Evolutionary conservation across 2,888 invertebrate species (phyloP).

Genomic region (Cyaniris semiargus): DNA sequence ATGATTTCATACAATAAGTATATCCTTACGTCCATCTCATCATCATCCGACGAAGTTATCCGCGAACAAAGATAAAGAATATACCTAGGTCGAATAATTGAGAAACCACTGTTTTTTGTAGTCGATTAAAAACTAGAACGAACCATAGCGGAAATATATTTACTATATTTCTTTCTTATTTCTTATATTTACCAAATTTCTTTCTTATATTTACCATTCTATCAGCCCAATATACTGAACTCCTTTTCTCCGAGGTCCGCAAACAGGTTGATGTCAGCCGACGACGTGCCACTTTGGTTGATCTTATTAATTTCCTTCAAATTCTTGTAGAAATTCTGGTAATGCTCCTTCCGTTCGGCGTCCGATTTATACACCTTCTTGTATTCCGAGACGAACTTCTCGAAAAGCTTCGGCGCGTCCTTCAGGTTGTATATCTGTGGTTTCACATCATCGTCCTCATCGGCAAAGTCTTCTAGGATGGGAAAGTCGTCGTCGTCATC

Average conservation of each 20-base stretch:
- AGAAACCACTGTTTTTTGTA: too few species aligned
- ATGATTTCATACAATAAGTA: too few species aligned
- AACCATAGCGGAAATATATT: background rate
- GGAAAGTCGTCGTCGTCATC: slow-evolving; percentile 37
- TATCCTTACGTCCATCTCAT: too few species aligned
- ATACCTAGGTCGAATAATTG: too few species aligned
- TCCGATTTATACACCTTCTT: slow-evolving; percentile 54
- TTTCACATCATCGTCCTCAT: slow-evolving; percentile 40
- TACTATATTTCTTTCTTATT: slow-evolving; percentile 45
- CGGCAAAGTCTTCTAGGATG: slow-evolving; percentile 32
- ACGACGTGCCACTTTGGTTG: slow-evolving; percentile 48
- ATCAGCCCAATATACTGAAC: slow-evolving; percentile 37
- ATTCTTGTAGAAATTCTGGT: slow-evolving; percentile 52
- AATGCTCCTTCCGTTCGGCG: slow-evolving; percentile 52
- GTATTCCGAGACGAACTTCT: slow-evolving; percentile 52
- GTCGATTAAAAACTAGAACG: too few species aligned
- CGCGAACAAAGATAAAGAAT: too few species aligned
- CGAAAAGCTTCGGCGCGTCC: slow-evolving; percentile 54
- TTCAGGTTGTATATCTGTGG: slow-evolving; percentile 55
- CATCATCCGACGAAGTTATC: too few species aligned
- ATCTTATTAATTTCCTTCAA: slow-evolving; percentile 57
- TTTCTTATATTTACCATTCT: background rate
- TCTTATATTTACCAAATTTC: slow-evolving; percentile 38
- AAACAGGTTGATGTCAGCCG: slow-evolving; percentile 58
- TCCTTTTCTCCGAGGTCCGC: slow-evolving; percentile 53